Percentiles rank a stretch among this genome's conserved stretches.
These are phyloP conservation scores for Falcunculus frontatus DNA, from an alignment of 2,113 vertebrate genomes.

Conservation along the genomic window DNA sequence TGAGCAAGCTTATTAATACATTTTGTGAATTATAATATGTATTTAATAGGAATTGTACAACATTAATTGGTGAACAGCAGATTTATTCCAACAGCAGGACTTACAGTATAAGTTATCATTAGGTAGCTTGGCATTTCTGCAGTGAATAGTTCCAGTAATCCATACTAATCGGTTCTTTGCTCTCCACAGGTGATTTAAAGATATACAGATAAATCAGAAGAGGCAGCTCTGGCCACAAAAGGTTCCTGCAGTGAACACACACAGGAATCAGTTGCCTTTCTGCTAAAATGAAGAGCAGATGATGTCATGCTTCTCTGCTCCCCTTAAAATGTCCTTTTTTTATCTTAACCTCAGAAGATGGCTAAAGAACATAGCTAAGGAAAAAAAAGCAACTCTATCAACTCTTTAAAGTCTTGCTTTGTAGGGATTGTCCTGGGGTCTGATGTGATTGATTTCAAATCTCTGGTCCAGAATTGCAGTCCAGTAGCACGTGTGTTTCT, in stretches of 20 bases:
- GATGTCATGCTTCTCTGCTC: slow-evolving; percentile 5
- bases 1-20: slow-evolving; percentile 44
- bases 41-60: slow-evolving; percentile 54
- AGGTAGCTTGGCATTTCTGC: slow-evolving; percentile 52
- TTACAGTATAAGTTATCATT: slow-evolving; percentile 45
- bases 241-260: slow-evolving; percentile 28
- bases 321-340: not conserved
- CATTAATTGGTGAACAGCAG: slow-evolving; percentile 56
- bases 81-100: slow-evolving; percentile 56
- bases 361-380: not conserved
- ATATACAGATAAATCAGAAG: slow-evolving; percentile 50
- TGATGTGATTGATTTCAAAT: not conserved
- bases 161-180: slow-evolving; percentile 49
- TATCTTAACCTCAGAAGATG: not conserved
- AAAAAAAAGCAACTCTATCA: not conserved
- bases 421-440: not conserved
- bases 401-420: not conserved
- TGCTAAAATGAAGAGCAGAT: slow-evolving; percentile 33
- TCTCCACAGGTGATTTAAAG: slow-evolving; percentile 58
- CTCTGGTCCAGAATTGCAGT: not conserved
- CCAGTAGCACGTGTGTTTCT: not conserved
- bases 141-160: slow-evolving; percentile 60
- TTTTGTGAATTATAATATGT: slow-evolving; percentile 48
- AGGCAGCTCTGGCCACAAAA: slow-evolving; percentile 44
- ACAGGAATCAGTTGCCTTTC: slow-evolving; percentile 9